Evolutionary conservation across 2,888 invertebrate species (phyloP).

Genomic region (Augiades crinisus): DNA sequence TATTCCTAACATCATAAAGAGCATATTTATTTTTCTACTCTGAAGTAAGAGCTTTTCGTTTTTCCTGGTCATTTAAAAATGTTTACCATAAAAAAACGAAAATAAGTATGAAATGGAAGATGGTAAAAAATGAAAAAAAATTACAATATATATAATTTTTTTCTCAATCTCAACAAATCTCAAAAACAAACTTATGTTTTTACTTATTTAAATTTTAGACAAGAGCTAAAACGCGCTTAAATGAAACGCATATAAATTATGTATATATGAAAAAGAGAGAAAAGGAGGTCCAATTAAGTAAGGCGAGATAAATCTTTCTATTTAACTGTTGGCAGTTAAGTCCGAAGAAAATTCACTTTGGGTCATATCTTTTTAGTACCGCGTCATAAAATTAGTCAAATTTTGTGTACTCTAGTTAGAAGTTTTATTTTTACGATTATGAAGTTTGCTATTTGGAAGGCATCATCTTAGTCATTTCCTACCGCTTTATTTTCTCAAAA

Average conservation of each 20-base stretch:
- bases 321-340: constrained; percentile 51
- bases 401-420: constrained; percentile 1
- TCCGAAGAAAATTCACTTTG: constrained; percentile 41
- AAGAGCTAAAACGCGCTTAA: neutral
- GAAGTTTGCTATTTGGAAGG: neutral
- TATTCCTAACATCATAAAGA: too few species aligned
- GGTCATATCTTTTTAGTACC: constrained; percentile 37
- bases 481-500: too few species aligned
- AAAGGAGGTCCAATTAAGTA: constrained; percentile 63
- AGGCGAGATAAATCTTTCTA: constrained; percentile 60
- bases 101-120: too few species aligned
- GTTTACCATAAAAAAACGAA: too few species aligned
- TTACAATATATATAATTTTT: too few species aligned
- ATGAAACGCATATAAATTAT: neutral
- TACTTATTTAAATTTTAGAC: too few species aligned
- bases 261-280: constrained; percentile 22
- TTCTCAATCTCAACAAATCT: too few species aligned
- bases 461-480: too few species aligned
- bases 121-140: too few species aligned
- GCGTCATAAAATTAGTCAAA: constrained; percentile 36
- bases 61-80: too few species aligned
- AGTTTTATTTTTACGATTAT: neutral
- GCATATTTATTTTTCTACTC: too few species aligned
- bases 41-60: too few species aligned
- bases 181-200: neutral